Evolutionary conservation across 2,797 vertebrate genomes (phyloP).

Genomic region (Rhinella marina): DNA sequence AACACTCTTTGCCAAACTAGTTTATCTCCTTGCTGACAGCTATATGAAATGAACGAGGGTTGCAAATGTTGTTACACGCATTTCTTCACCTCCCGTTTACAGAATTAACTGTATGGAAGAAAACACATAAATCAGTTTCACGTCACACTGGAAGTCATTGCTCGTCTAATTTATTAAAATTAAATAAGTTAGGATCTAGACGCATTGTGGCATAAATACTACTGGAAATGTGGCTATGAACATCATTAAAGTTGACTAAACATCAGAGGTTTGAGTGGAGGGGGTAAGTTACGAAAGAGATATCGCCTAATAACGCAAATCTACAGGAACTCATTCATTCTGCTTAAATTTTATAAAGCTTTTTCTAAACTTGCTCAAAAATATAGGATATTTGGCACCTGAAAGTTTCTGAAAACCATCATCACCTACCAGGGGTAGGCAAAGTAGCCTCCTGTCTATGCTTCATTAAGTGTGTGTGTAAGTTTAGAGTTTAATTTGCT

Average conservation of each 20-base stretch:
- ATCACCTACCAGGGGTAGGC: too few relatives aligned
- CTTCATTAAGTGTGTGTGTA: background rate
- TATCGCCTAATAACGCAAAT: background rate
- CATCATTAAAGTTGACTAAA: constrained; percentile 47
- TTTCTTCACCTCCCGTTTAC: constrained; percentile 47
- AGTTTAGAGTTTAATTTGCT: background rate
- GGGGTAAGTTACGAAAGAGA: background rate
- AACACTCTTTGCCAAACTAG: constrained; percentile 59
- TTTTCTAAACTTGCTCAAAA: background rate
- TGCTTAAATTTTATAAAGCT: background rate
- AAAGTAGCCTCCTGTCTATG: background rate
- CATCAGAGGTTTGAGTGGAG: constrained; percentile 6
- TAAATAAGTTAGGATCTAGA: constrained; percentile 59
- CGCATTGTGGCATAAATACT: constrained; percentile 56
- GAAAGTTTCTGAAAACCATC: background rate
- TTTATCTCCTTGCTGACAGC: constrained; percentile 60
- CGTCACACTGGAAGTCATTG: constrained; percentile 46
- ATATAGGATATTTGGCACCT: background rate
- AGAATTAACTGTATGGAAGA: constrained; percentile 57
- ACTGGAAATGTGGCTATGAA: constrained; percentile 36
- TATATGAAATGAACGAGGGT: constrained; percentile 51
- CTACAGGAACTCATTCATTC: background rate
- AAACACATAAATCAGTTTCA: constrained; percentile 56
- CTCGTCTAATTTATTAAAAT: constrained; percentile 60
- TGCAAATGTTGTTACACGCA: constrained; percentile 56